Base-by-base conservation (phyloP, 2,113 vertebrate genomes). In the Ophthalmolycus amberensis region DNA sequence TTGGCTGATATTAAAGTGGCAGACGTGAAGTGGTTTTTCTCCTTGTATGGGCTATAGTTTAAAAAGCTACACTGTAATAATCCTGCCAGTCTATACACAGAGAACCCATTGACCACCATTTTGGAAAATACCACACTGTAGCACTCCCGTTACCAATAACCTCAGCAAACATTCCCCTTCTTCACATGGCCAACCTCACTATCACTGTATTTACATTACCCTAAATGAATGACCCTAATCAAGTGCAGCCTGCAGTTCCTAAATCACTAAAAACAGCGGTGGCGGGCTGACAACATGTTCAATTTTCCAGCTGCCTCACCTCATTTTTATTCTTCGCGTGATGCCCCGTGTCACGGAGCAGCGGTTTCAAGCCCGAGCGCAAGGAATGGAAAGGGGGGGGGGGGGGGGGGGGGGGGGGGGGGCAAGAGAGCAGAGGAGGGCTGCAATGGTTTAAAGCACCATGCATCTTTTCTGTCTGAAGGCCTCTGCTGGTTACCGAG, bases 241-340 rank as follows among this genome's bases (percentile, higher is more conserved):
- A 37, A 89, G 75, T 64, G 52, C 54, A 18, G 77, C 85, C 79
- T 29, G 1, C 80, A 74, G 58, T 85, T 50, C 79, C 85, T 91
- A 80, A 90, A 89, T 92, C 88, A 91, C 80, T 2, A 18, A 79
- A 82, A 93, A 80, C 83, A 75, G 75, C 82, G 71, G 79, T 37
- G 58, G 83, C 77, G 29, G 69, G 74, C 84, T 86, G 88, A 89
- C 88, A 87, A 90, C 89, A 87, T 88, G 86, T 90, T 90, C 81
- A 77, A 92, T 92, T 92, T 91, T 87, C 85, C 89, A 85, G 79
- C 82, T 82, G 73, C 85, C 88, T 88, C 89, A 74, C 86, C 88
- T 92, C 88, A 89, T 92, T 91, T 91, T 89, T 89, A 91, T 92
- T 92, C 91, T 37, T 7, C 40, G 54, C 72, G 86, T 83, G 89